These are phyloP conservation scores for Protophormia terraenovae DNA, from an alignment of 2,888 invertebrate species.

Conservation along the genomic window DNA sequence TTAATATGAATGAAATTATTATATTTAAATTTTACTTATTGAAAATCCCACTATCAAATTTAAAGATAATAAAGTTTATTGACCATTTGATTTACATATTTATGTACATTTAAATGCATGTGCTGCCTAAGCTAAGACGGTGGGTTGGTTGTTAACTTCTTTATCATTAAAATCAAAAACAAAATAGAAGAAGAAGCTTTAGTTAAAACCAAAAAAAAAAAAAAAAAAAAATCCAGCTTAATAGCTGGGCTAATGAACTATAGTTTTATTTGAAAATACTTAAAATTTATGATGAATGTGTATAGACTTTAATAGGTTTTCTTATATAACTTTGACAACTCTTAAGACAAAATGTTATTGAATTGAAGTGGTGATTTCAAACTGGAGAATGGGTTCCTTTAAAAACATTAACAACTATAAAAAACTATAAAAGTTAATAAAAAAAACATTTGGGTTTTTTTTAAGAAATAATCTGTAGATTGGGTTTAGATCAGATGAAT, in stretches of 20 bases:
- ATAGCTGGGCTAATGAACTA: background rate
- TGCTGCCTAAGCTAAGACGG: no score
- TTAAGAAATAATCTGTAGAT: no score
- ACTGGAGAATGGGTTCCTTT: background rate
- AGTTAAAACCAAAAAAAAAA: background rate
- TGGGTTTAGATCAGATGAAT: no score
- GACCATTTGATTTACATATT: background rate
- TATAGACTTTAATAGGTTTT: background rate
- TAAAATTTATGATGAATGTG: background rate
- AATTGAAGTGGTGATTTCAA: no score
- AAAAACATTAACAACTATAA: background rate
- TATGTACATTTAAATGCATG: background rate
- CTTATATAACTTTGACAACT: background rate
- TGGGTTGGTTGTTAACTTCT: background rate
- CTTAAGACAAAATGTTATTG: background rate
- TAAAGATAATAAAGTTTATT: background rate
- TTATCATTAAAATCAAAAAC: background rate
- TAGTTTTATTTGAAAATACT: background rate
- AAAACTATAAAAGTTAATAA: no score
- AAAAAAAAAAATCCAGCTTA: background rate
- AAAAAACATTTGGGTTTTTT: no score
- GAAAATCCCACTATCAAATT: background rate
- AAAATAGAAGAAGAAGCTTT: background rate
- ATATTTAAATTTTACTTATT: background rate
- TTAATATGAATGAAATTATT: background rate